Evolutionary conservation across 2,888 invertebrate species (phyloP).

Genomic region (Coenonympha arcania): DNA sequence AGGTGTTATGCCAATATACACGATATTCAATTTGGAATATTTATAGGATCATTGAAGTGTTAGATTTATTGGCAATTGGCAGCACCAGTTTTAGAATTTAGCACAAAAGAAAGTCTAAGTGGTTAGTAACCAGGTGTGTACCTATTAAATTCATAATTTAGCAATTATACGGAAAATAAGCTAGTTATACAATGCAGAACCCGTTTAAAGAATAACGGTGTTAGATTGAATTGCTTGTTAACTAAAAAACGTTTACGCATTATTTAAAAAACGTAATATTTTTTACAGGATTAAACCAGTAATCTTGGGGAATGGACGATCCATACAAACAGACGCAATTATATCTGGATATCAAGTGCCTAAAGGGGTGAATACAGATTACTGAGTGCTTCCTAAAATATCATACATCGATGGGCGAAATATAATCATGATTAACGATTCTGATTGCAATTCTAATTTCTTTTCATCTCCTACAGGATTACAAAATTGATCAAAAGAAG

Average conservation of each 20-base stretch:
- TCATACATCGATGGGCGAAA: too few species aligned
- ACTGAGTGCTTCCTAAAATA: neutral
- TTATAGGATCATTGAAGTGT: slow-evolving; percentile 5
- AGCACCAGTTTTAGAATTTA: neutral
- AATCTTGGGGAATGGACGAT: slow-evolving; percentile 85
- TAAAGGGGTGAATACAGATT: slow-evolving; percentile 78
- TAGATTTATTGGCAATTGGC: neutral
- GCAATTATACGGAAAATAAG: neutral
- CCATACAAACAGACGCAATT: slow-evolving; percentile 81
- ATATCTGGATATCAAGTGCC: slow-evolving; percentile 86
- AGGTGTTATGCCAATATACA: neutral
- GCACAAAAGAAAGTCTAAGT: neutral
- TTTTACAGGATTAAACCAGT: slow-evolving; percentile 82
- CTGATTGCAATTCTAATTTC: too few species aligned
- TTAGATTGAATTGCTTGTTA: neutral
- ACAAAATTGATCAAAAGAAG: too few species aligned
- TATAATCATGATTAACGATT: too few species aligned
- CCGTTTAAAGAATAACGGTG: neutral
- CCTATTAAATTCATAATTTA: neutral
- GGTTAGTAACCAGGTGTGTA: too few species aligned
- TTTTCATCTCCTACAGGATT: too few species aligned
- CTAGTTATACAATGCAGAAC: neutral
- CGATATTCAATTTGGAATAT: neutral
- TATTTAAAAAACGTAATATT: neutral
- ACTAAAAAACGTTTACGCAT: neutral